phyloP scores from a whole-genome alignment of 2,888 invertebrate genomes.

The Trachelus stipa region DNA sequence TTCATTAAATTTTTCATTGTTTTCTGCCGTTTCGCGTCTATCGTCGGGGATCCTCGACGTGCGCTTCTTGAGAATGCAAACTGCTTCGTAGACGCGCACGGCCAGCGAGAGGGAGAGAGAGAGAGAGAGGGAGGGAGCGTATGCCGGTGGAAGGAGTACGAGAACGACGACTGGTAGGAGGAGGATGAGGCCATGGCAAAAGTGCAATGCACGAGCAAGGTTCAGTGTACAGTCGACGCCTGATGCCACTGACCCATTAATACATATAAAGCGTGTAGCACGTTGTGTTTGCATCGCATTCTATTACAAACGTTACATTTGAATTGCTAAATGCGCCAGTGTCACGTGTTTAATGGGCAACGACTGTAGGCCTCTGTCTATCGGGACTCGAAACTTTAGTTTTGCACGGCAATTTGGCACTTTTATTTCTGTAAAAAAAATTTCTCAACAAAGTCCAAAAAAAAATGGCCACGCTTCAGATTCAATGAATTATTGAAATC shows the following conservation, averaged over 20 bases:
- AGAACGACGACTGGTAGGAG: not conserved
- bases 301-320: slow-evolving; percentile 32
- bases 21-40: too few species aligned
- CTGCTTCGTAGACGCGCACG: slow-evolving; percentile 13
- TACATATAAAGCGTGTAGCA: slow-evolving; percentile 54
- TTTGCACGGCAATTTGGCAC: too few species aligned
- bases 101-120: slow-evolving; percentile 29
- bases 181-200: slow-evolving; percentile 30
- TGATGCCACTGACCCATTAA: slow-evolving; percentile 65
- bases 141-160: not conserved
- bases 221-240: slow-evolving; percentile 44
- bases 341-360: too few species aligned
- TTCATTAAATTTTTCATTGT: too few species aligned
- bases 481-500: too few species aligned
- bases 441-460: fast-evolving
- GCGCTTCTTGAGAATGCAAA: not conserved
- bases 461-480: too few species aligned
- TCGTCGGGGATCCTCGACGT: not conserved
- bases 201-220: slow-evolving; percentile 59
- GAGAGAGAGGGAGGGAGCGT: slow-evolving; percentile 6
- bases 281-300: slow-evolving; percentile 44
- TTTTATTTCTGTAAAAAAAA: too few species aligned
- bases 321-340: slow-evolving; percentile 41
- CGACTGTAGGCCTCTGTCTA: too few species aligned
- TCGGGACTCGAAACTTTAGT: too few species aligned